Evolutionary conservation across 1,140 invertebrate species (phyloP), one percentile per base, ranked within the genome.

Genomic region (Pteromalus puparum): DNA sequence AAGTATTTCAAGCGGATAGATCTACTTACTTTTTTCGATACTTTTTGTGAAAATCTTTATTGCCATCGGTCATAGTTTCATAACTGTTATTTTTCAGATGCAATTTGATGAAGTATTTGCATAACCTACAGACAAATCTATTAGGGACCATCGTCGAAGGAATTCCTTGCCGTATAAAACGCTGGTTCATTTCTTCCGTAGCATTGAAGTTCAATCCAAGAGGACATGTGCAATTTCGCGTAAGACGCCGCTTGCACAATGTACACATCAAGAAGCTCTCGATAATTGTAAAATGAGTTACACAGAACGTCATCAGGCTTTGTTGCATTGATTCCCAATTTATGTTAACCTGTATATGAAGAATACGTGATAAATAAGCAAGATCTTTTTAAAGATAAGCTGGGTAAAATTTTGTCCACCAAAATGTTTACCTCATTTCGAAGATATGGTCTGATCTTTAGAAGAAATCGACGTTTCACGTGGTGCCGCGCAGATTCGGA

Each of bases 381-480:
- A 18, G 30, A 21, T 15, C 12, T 15, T 75, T 74, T 72, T 85
- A 83, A 48, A 85, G 68, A 61, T 30, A 34, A 30, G 5, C 30
- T 42, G 2, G 38, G 7, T 42, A 42, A 24, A 74, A 15, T 74
- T 10, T 15, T 21, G 18, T 10, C 48, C 13, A 13, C 3, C 61
- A 81, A 53, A 75, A 24, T 75, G 88, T 91, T 91, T 89, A 96
- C 95, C 93, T 96, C 94, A 92, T 96, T 96, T 86, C 95, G 95
- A 28, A 97, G 94, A 88, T 94, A 95, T 83, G 94, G 93, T 76
- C 95, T 94, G 90, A 96, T 95, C 91, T 96, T 96, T 48, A 96
- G 94, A 48, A 97, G 94, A 95, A 96, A 97, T 90, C 97, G 97
- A 46, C 96, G 94, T 67, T 96, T 94, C 1, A 97, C 94, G 83